Conservation (phyloP, 2,113 vertebrate species). For the Scopus umbretta region DNA sequence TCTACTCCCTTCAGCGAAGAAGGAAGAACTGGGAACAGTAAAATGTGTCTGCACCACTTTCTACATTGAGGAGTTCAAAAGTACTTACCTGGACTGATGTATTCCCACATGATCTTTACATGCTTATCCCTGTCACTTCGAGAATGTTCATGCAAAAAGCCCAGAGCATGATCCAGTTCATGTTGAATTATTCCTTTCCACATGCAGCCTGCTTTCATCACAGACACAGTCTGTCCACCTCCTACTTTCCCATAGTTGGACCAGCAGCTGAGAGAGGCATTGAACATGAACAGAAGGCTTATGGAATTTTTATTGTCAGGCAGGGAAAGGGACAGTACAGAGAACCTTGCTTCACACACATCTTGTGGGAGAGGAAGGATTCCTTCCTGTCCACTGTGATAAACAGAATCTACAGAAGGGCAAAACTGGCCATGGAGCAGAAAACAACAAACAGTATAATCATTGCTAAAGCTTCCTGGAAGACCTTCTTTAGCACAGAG, state of each 20-base stretch:
- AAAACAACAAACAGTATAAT: neutral
- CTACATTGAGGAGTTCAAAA: neutral
- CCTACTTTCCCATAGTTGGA: conserved; percentile 80
- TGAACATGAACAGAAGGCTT: neutral
- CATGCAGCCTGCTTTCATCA: conserved; percentile 79
- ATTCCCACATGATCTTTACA: conserved; percentile 81
- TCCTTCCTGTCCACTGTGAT: neutral
- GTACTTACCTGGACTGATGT: conserved; percentile 73
- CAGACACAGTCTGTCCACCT: conserved; percentile 77
- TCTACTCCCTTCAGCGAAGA: neutral
- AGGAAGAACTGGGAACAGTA: neutral
- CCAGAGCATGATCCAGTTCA: conserved; percentile 82
- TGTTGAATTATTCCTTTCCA: conserved; percentile 82
- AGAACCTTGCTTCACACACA: neutral
- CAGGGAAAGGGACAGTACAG: neutral
- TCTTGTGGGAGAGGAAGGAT: neutral
- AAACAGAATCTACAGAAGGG: neutral
- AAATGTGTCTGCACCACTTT: neutral
- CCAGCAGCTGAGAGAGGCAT: conserved; percentile 75
- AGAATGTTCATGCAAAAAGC: conserved; percentile 84
- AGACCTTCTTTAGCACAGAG: neutral
- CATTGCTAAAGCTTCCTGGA: neutral
- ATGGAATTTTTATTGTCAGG: neutral
- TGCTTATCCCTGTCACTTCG: conserved; percentile 81
- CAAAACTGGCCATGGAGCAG: neutral